phyloP scores from a whole-genome alignment of 2,888 invertebrate species.

The Mantis religiosa region DNA sequence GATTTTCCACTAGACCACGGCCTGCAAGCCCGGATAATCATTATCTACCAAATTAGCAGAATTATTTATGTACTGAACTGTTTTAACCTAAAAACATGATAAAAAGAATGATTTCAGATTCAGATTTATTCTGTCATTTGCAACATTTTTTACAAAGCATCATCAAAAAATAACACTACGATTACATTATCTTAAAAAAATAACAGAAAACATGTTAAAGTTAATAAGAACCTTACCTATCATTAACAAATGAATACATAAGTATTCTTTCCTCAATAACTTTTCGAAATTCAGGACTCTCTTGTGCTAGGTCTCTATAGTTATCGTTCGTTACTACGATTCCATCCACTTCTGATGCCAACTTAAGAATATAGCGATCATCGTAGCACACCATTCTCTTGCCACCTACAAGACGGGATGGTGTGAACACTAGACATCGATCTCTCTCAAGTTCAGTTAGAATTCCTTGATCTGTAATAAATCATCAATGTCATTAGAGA shows the following conservation, averaged over 20 bases:
- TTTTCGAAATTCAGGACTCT: conserved; percentile 78
- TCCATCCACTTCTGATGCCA: conserved; percentile 84
- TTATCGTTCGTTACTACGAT: conserved; percentile 96
- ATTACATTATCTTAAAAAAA: too few relatives aligned
- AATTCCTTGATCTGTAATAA: conserved; percentile 69
- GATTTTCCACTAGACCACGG: too few relatives aligned
- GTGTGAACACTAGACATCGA: conserved; percentile 85
- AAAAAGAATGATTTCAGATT: too few relatives aligned
- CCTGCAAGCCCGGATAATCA: too few relatives aligned
- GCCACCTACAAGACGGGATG: conserved; percentile 82
- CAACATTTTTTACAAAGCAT: too few relatives aligned
- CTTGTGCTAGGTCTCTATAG: conserved; percentile 83
- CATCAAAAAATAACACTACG: too few relatives aligned
- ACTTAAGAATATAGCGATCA: conserved; percentile 82
- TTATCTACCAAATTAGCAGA: too few relatives aligned
- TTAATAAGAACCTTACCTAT: conserved; percentile 51
- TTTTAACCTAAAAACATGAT: too few relatives aligned
- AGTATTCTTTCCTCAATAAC: conserved; percentile 89
- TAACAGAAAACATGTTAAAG: too few relatives aligned
- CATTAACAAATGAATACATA: conserved; percentile 96
- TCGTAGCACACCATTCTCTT: conserved; percentile 84
- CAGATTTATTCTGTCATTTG: too few relatives aligned
- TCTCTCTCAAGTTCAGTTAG: conserved; percentile 83
- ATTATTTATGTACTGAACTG: too few relatives aligned
- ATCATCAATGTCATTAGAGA: neutral